Base-by-base conservation (phyloP, 1,140 invertebrate species). In the Dendroctonus ponderosae region DNA sequence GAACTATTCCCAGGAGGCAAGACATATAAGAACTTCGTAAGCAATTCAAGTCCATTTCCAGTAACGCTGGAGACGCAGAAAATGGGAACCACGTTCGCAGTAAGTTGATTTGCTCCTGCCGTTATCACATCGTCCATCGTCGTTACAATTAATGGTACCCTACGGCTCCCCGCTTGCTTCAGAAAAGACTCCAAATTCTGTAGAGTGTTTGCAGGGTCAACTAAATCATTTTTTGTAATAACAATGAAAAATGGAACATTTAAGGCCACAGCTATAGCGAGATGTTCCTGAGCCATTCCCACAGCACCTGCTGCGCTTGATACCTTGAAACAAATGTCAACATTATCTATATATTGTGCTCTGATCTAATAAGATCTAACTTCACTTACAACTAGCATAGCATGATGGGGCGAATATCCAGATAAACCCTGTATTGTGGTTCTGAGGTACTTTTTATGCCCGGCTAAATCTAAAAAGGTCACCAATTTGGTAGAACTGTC, bases 51-150 rank as follows among this genome's bases (percentile, higher is more conserved):
- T 7, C 94, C 94, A 59, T 86, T 83, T 2, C 97, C 97, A 11
- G 88, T 94, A 0, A 99, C 95, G 78, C 91, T 94, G n/a, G 95
- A 98, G n/a, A 97, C 89, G 54, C 86, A 88, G 78, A 99, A 96
- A 70, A 99, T 91, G 7, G 97, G 94, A 48, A 93, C 87, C 58
- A 90, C 82, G 56, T 88, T 86, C 40, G 85, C 82, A 7, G 83
- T 83, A 14, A 85, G 78, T 67, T 87, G 82, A 72, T 85, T 85
- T 4, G 83, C 83, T 38, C 86, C 85, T 48, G 85, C 88, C 44
- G 85, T 86, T 14, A 91, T 86, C 12, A 87, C 86, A 78, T 92
- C 89, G 78, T 92, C 89, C 15, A 87, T 82, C 69, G 81, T 85
- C 62, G 83, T 82, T 0, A 92, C 80, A 48, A 88, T 74, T 61